phyloP scores from a whole-genome alignment of 2,888 invertebrate genomes.

The Metopia argyrocephala region DNA sequence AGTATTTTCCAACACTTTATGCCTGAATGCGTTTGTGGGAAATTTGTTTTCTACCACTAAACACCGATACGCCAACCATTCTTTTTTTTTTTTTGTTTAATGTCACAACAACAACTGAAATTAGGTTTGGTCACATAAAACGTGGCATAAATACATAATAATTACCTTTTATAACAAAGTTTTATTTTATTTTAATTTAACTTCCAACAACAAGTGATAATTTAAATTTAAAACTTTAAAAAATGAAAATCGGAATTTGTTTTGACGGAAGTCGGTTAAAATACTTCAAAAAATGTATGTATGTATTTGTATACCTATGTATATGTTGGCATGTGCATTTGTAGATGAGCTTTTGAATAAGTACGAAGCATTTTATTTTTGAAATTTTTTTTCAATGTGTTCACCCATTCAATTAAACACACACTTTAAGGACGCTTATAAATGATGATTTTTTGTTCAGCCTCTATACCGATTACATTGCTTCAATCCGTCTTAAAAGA shows the following conservation, averaged over 20 bases:
- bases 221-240: not conserved
- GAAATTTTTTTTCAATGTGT: too few relatives aligned
- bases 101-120: not conserved
- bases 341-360: too few relatives aligned
- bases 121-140: not conserved
- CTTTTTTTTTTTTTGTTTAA: not conserved
- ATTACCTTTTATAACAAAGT: not conserved
- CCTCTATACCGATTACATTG: too few relatives aligned
- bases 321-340: too few relatives aligned
- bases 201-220: not conserved
- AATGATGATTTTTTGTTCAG: too few relatives aligned
- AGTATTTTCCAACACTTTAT: slow-evolving; percentile 54
- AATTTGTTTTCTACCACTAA: slow-evolving; percentile 23
- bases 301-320: too few relatives aligned
- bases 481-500: too few relatives aligned
- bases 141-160: not conserved
- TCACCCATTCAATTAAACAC: too few relatives aligned
- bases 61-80: not conserved
- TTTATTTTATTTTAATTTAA: not conserved
- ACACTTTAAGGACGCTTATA: too few relatives aligned
- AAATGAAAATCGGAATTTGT: not conserved
- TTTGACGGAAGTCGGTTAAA: not conserved
- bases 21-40: slow-evolving; percentile 61
- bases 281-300: too few relatives aligned
- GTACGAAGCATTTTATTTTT: too few relatives aligned